These are phyloP conservation scores for Pipistrellus pygmaeus DNA, from an alignment of 2,797 vertebrate species.

Conservation along the genomic window DNA sequence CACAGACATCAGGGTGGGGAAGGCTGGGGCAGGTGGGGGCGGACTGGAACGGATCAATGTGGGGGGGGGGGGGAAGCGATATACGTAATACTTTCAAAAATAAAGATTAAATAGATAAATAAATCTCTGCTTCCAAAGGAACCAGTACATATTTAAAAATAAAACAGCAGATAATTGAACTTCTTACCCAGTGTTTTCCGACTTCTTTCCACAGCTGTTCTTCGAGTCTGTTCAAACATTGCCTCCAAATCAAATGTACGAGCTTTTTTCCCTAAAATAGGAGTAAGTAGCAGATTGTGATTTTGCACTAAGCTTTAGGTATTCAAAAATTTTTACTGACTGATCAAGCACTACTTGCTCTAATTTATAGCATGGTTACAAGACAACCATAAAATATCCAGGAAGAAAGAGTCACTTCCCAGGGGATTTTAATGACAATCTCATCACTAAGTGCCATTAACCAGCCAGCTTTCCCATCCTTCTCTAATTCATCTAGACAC, in stretches of 20 bases:
- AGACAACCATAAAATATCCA: conserved; percentile 28
- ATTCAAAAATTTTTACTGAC: neutral
- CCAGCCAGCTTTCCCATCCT: neutral
- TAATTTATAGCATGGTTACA: neutral
- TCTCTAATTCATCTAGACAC: neutral
- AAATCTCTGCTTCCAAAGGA: conserved; percentile 38
- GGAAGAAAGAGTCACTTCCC: neutral
- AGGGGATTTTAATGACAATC: neutral
- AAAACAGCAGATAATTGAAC: conserved; percentile 23
- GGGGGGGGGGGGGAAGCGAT: fast-evolving
- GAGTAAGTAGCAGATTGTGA: neutral
- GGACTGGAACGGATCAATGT: no score
- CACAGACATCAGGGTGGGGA: no score
- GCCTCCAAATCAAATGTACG: conserved; percentile 97
- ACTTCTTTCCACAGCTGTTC: conserved; percentile 97
- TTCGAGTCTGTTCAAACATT: conserved; percentile 97
- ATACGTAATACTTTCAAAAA: no score
- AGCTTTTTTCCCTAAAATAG: conserved; percentile 94
- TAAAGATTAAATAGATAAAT: no score
- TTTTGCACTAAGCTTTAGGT: neutral
- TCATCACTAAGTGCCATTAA: neutral
- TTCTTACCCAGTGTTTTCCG: conserved; percentile 91
- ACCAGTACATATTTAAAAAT: conserved; percentile 11
- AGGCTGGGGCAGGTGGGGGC: no score
- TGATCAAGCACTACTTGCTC: neutral